Conservation (phyloP, 2,888 invertebrate genomes). For the Proisotoma minuta region DNA sequence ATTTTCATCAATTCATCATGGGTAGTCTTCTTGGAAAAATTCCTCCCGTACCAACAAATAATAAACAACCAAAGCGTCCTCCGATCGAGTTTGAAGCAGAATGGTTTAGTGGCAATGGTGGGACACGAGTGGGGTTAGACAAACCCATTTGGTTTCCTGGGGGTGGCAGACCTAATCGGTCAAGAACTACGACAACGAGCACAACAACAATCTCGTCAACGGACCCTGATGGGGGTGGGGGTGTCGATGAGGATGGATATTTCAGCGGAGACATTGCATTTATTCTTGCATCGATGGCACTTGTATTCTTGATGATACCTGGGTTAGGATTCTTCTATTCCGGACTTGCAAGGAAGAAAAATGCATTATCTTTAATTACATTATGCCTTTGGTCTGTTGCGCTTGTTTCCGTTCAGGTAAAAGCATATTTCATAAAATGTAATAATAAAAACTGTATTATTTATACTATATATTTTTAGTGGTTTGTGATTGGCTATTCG, state of each 20-base stretch:
- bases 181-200: too few species aligned
- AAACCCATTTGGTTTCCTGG: too few species aligned
- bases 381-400: conserved; percentile 37
- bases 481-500: conserved; percentile 38
- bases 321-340: conserved; percentile 43
- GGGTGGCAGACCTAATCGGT: too few species aligned
- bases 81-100: too few species aligned
- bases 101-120: too few species aligned
- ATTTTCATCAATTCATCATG: too few species aligned
- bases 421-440: not conserved
- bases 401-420: conserved; percentile 40
- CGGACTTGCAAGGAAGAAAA: conserved; percentile 35
- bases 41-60: too few species aligned
- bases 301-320: conserved; percentile 40
- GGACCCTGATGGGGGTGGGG: too few species aligned
- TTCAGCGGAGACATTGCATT: conserved; percentile 39
- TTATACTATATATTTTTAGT: conserved; percentile 15
- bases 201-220: too few species aligned
- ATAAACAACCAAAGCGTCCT: too few species aligned
- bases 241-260: not conserved
- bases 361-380: conserved; percentile 35
- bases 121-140: too few species aligned
- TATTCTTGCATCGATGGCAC: conserved; percentile 24
- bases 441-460: not conserved
- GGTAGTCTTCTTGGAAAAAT: too few species aligned